phyloP scores from a whole-genome alignment of 2,113 vertebrate species.

The Coturnix japonica region DNA sequence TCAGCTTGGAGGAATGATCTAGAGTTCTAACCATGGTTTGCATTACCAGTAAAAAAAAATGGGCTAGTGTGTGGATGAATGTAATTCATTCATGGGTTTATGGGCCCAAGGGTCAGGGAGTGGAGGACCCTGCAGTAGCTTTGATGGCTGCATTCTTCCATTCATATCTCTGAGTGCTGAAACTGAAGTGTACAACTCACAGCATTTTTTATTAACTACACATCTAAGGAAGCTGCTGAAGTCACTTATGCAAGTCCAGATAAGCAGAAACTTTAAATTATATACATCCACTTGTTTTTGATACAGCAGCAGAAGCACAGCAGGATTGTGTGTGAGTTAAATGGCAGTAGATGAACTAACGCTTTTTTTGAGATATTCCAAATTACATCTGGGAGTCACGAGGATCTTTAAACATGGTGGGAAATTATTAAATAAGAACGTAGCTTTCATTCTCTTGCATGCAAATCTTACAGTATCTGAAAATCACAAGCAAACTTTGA shows the following conservation, averaged over 20 bases:
- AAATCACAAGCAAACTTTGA: constrained; percentile 32
- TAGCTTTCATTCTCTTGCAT: background rate
- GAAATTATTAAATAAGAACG: constrained; percentile 54
- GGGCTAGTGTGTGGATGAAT: background rate
- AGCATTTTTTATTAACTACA: constrained; percentile 51
- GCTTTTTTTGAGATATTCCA: constrained; percentile 48
- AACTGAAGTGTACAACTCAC: constrained; percentile 32
- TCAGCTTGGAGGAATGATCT: background rate
- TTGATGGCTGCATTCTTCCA: constrained; percentile 41
- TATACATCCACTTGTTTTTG: constrained; percentile 3
- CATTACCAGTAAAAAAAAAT: background rate
- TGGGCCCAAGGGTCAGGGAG: constrained; percentile 24
- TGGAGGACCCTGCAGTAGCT: background rate
- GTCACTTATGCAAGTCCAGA: background rate
- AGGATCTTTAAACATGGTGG: background rate
- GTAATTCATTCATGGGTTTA: constrained; percentile 6
- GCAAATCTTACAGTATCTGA: constrained; percentile 13
- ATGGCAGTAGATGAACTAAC: constrained; percentile 7
- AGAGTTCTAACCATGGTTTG: background rate
- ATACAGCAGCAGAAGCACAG: constrained; percentile 6
- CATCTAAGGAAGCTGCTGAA: constrained; percentile 44
- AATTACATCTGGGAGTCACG: background rate
- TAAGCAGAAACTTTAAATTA: constrained; percentile 35
- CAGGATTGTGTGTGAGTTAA: background rate
- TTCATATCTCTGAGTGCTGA: constrained; percentile 30